Evolutionary conservation across 2,113 vertebrate genomes (phyloP), one percentile per base, ranked within the genome.

Genomic region (Nycticryphes semicollaris): DNA sequence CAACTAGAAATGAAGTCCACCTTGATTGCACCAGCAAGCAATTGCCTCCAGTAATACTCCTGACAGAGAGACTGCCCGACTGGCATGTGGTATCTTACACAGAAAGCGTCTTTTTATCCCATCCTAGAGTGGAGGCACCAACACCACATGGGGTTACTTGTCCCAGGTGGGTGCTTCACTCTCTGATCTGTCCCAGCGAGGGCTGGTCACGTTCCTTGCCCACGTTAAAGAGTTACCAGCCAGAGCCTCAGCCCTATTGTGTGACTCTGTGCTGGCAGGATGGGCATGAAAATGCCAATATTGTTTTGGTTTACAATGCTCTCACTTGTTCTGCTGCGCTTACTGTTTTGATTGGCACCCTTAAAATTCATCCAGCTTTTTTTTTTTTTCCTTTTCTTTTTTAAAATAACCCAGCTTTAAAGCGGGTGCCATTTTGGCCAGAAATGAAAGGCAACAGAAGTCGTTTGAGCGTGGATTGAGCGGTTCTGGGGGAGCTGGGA

Each of bases 171-270:
- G 16, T 14, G 22, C 31, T 67, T 28, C 17, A 0, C 75, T 47
- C 1, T 4, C 39, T 1, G 0, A 3, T 23, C 60, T 20, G 62
- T 35, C n/a, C 51, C 31, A 64, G 10, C 2, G 3, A n/a, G 56
- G 22, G 53, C 54, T 27, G 62, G 13, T 14, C n/a, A 1, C 0
- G 6, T 4, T 73, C 72, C 59, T 41, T 48, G 47, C 59, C 66
- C 41, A 2, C 1, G 11, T 17, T 19, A 20, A n/a, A 35, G 45
- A 15, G 22, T 33, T 9, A 2, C 23, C 7, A 22, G 23, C 39
- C 23, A 39, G 43, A 45, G 24, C 67, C 53, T 41, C 84, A 41
- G 45, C 39, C n/a, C 28, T 22, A 1, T 3, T 7, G 59, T 24
- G 39, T 3, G 8, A 37, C 4, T 16, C n/a, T 13, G 19, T 28